Base-by-base conservation (phyloP, 2,888 invertebrate species). In the Sesia bembeciformis region DNA sequence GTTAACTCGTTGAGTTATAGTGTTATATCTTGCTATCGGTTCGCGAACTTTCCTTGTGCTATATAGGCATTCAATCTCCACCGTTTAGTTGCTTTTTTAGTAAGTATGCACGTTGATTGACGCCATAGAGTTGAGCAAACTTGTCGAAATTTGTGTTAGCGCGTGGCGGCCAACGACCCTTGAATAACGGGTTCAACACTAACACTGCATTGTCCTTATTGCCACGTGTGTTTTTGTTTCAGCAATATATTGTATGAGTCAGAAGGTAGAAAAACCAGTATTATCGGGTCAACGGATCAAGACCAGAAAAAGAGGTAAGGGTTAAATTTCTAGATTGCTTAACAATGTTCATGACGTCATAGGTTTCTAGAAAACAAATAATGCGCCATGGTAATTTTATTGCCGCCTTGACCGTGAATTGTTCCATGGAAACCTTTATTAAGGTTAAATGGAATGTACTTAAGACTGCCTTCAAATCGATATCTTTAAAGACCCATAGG, bases 241-340 rank as follows among this genome's bases (percentile, higher is more conserved):
- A 94, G 94, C 93, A 93, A 93, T 93, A 93, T 93, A 93, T 97
- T 98, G 97, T 97, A 98, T 98, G 98, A 98, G 97, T 98, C 98
- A 98, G 93, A 98, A 98, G 96, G 96, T 94, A 94, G 98, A 98
- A 97, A 97, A 98, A 96, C 98, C 98, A 95, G 96, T 97, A 94
- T 93, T 98, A 94, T 97, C 97, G 95, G 98, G 98, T 96, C 98
- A 98, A 94, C 97, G 98, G 93, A 98, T 98, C 94, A 98, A 98
- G 97, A 98, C 98, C 96, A 96, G 98, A 95, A 98, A 98, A 96
- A 97, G 98, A 97, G 97, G 97, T 97, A 90, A 90, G 90, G 38
- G 52, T 68, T 59, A 7, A 40, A n/a, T 49, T 4, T 39, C n/a
- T 43, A 43, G n/a, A 7, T 42, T 43, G 7, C 0, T 40, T 38